These are phyloP conservation scores for Cydia splendana DNA, from an alignment of 1,140 invertebrate genomes.

Conservation along the genomic window DNA sequence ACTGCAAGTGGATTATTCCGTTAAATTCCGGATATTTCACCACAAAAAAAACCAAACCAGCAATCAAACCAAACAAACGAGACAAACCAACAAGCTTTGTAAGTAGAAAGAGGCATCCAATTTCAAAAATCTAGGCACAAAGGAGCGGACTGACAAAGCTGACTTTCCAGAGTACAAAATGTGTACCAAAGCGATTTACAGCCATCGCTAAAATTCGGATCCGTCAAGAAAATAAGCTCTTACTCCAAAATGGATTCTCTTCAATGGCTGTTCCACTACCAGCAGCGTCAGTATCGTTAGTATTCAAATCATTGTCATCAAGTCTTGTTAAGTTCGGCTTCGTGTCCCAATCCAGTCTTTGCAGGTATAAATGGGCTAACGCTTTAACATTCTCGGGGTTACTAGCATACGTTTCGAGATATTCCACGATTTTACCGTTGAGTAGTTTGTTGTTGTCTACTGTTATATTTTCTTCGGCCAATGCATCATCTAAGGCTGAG, in stretches of 20 bases:
- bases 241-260: constrained; percentile 60
- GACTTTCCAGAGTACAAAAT: no score
- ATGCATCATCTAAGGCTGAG: constrained; percentile 53
- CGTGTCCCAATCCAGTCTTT: constrained; percentile 42
- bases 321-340: constrained; percentile 48
- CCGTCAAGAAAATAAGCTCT: constrained; percentile 15
- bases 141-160: no score
- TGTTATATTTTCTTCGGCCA: constrained; percentile 45
- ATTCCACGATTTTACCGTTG: constrained; percentile 37
- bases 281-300: background rate
- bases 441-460: constrained; percentile 25
- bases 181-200: background rate
- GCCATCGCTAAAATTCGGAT: background rate
- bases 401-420: constrained; percentile 49
- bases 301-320: constrained; percentile 35
- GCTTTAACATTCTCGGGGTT: constrained; percentile 48
- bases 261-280: constrained; percentile 34
- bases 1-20: no score
- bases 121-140: no score
- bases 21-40: no score
- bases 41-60: no score
- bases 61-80: no score
- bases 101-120: no score
- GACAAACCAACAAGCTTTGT: no score
- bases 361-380: constrained; percentile 38